Percentiles rank a stretch among this genome's conserved stretches.
Evolutionary conservation across 1,140 invertebrate genomes (phyloP).

Genomic region (Drosophila punjabiensis): DNA sequence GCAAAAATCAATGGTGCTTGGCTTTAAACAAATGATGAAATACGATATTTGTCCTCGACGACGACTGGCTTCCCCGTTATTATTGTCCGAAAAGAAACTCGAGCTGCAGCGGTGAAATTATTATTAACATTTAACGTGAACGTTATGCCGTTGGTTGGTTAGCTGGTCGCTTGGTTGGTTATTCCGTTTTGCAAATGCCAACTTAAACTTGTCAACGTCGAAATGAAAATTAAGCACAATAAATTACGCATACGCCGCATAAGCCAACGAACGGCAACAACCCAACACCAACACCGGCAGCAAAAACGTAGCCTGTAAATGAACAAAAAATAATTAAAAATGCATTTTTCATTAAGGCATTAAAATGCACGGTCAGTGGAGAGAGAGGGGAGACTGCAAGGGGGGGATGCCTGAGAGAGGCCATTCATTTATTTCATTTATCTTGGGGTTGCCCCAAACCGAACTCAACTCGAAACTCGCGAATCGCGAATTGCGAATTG

Average conservation of each 20-base stretch:
- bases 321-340: slow-evolving; percentile 83
- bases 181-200: slow-evolving; percentile 33
- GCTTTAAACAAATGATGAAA: slow-evolving; percentile 72
- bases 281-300: slow-evolving; percentile 10
- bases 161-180: neutral
- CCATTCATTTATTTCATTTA: slow-evolving; percentile 83
- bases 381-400: neutral
- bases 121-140: slow-evolving; percentile 16
- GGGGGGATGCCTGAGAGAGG: slow-evolving; percentile 18
- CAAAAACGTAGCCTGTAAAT: slow-evolving; percentile 65
- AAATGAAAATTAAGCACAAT: slow-evolving; percentile 58
- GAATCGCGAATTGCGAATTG: slow-evolving; percentile 7
- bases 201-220: slow-evolving; percentile 69
- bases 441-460: slow-evolving; percentile 55
- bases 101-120: slow-evolving; percentile 8
- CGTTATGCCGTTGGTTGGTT: neutral
- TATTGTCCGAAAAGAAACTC: slow-evolving; percentile 35
- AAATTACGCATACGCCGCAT: slow-evolving; percentile 78
- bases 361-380: slow-evolving; percentile 46
- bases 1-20: slow-evolving; percentile 71
- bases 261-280: slow-evolving; percentile 62
- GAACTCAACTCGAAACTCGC: slow-evolving; percentile 8
- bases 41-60: slow-evolving; percentile 58
- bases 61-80: slow-evolving; percentile 3
- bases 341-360: slow-evolving; percentile 82